phyloP scores from a whole-genome alignment of 2,888 invertebrate genomes.

The Glaucopsyche alexis region DNA sequence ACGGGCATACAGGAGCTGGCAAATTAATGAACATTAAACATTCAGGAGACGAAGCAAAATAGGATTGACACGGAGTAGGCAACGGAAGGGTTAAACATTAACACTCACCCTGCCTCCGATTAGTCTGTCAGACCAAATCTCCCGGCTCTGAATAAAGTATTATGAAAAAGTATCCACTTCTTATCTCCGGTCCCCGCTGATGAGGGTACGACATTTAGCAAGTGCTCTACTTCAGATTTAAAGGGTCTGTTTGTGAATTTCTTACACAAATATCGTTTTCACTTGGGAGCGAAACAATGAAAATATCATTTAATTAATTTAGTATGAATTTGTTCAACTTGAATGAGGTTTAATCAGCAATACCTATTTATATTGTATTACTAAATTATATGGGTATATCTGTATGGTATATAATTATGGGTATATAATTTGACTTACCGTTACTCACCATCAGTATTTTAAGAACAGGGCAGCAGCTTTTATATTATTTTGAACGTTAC shows the following conservation, averaged over 20 bases:
- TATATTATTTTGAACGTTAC: too few relatives aligned
- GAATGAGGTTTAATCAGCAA: neutral
- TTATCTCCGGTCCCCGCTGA: constrained; percentile 68
- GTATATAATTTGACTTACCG: too few relatives aligned
- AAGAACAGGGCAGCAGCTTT: too few relatives aligned
- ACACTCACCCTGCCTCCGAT: constrained; percentile 71
- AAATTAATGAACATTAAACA: constrained; percentile 76
- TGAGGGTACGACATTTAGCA: constrained; percentile 63
- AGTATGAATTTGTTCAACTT: neutral
- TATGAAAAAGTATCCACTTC: constrained; percentile 71
- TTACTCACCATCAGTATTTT: too few relatives aligned
- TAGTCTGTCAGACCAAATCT: constrained; percentile 74
- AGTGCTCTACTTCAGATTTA: constrained; percentile 41
- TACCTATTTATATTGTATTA: too few relatives aligned
- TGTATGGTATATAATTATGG: too few relatives aligned
- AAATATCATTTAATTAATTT: neutral
- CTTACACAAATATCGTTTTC: constrained; percentile 24
- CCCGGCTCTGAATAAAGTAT: constrained; percentile 75
- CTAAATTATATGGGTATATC: too few relatives aligned
- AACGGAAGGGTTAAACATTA: constrained; percentile 76
- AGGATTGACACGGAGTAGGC: constrained; percentile 69
- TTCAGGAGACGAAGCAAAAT: constrained; percentile 56
- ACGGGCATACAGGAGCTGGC: constrained; percentile 54
- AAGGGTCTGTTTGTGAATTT: constrained; percentile 35
- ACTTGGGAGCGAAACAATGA: neutral